A percentile compares a stretch with the other conserved stretches of the same genome.
Evolutionary conservation across 2,888 invertebrate species (phyloP).

Genomic region (Parnassius smintheus): DNA sequence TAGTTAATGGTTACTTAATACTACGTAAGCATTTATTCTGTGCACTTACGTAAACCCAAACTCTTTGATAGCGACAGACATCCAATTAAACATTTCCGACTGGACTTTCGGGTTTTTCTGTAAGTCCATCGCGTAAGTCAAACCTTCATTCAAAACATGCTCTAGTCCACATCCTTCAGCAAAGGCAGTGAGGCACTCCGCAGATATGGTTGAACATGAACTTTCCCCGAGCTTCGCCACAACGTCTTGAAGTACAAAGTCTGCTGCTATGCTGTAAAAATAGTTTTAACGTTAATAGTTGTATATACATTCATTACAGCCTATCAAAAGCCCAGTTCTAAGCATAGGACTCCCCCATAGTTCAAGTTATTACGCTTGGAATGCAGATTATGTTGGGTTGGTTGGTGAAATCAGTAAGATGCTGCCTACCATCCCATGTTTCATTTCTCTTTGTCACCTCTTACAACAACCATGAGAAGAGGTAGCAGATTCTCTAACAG

Average conservation of each 20-base stretch:
- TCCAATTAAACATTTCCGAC: constrained; percentile 91
- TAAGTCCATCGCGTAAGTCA: constrained; percentile 87
- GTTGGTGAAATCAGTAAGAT: no score
- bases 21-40: no score
- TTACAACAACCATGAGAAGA: no score
- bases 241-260: constrained; percentile 88
- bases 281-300: neutral
- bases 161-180: constrained; percentile 90
- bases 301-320: neutral
- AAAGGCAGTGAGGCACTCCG: constrained; percentile 87
- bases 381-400: no score
- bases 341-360: no score
- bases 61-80: constrained; percentile 88
- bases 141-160: constrained; percentile 85
- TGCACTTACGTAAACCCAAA: constrained; percentile 90
- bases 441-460: no score
- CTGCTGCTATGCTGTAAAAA: constrained; percentile 83
- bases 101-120: constrained; percentile 97
- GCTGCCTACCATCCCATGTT: no score
- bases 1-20: no score
- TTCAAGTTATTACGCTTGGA: no score
- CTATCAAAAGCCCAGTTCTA: no score
- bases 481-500: no score
- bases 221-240: constrained; percentile 92
- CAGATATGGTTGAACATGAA: constrained; percentile 86